Evolutionary conservation across 2,888 invertebrate species (phyloP).

Genomic region (Hedychridium roseum): DNA sequence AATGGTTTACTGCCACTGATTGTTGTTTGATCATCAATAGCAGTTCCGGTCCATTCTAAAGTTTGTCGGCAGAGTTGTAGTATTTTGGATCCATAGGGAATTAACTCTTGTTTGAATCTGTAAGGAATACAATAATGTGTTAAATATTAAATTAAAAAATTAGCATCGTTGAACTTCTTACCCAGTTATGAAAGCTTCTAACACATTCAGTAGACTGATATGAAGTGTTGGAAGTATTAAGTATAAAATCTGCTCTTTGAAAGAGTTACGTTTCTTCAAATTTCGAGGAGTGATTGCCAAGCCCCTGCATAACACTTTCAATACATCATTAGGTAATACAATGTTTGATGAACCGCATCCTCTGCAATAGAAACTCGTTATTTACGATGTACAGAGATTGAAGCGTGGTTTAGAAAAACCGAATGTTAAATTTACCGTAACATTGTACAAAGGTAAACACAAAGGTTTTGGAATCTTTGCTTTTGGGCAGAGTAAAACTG

Average conservation of each 20-base stretch:
- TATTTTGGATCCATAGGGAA: slow-evolving; percentile 48
- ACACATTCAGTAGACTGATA: slow-evolving; percentile 42
- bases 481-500: slow-evolving; percentile 46
- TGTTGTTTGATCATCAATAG: slow-evolving; percentile 33
- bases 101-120: slow-evolving; percentile 51
- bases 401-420: not conserved
- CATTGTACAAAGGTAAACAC: slow-evolving; percentile 49
- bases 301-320: slow-evolving; percentile 49
- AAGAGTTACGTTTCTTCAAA: slow-evolving; percentile 39
- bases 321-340: slow-evolving; percentile 46
- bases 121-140: slow-evolving; percentile 8
- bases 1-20: slow-evolving; percentile 44
- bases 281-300: slow-evolving; percentile 48
- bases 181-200: slow-evolving; percentile 52
- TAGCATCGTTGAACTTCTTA: no score
- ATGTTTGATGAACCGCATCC: slow-evolving; percentile 46
- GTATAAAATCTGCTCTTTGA: slow-evolving; percentile 44
- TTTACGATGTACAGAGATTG: not conserved
- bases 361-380: slow-evolving; percentile 26
- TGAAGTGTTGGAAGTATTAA: slow-evolving; percentile 51
- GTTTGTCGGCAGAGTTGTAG: slow-evolving; percentile 50
- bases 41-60: slow-evolving; percentile 47
- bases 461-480: slow-evolving; percentile 52
- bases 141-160: slow-evolving; percentile 6
- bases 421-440: slow-evolving; percentile 32